Evolutionary conservation across 2,888 invertebrate genomes (phyloP), one percentile per base, ranked within the genome.

Genomic region (Actias luna): DNA sequence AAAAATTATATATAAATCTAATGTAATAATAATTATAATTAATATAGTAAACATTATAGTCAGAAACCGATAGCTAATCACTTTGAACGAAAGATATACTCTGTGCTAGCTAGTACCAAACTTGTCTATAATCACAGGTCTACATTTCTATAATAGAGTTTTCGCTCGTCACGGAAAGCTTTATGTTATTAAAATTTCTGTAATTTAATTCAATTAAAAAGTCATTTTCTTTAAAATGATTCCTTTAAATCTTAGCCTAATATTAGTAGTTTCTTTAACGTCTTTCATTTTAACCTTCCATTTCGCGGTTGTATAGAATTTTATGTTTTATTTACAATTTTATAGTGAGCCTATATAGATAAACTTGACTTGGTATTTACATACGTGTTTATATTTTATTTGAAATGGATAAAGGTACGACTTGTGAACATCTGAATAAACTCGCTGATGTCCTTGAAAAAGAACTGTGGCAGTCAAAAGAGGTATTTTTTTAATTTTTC

Each of bases 121-220:
- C 33, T 33, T 33, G 33, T 5, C 1, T 33, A 5, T 7, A 12
- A 33, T 33, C 12, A 1, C 33, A n/a, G n/a, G 2, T 12, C 46
- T 50, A 50, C 46, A 50, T 25, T 25, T 25, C 25, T 50, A 10
- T 8, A 39, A 10, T 42, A 18, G 58, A 88, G 88, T 91, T 92
- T 91, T 91, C 84, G 91, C 90, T 90, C 81, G 89, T 92, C 92
- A 92, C 90, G 87, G 82, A 88, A 85, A 83, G 83, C 83, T 88
- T 88, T 85, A 80, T 82, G 84, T 85, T 82, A 72, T 78, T 87
- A 82, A 92, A 92, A 85, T 92, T 92, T 87, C 80, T 87, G 87
- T 90, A 88, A 84, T 85, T 75, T 85, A 87, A 89, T 88, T 87
- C 82, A 88, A 88, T 87, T 89, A 85, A 71, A 72, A 72, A n/a